Percentiles rank a stretch among this genome's conserved stretches.
phyloP scores from a whole-genome alignment of 2,888 invertebrate genomes.

The Empis stercorea region DNA sequence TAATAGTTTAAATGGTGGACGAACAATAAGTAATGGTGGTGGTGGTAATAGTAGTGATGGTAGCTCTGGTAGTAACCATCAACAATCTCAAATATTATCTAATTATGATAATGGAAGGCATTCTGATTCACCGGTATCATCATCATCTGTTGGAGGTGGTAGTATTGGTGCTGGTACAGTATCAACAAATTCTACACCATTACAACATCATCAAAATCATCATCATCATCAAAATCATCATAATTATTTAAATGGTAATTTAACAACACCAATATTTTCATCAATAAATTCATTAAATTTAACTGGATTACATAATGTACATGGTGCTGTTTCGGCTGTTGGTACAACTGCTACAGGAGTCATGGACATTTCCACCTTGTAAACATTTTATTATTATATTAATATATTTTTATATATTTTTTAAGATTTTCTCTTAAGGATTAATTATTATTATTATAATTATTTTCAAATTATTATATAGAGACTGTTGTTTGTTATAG shows the following conservation, averaged over 20 bases:
- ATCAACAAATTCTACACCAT: slow-evolving; percentile 1
- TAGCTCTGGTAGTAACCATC: slow-evolving; percentile 10
- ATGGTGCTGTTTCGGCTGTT: slow-evolving; percentile 9
- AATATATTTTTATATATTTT: no score
- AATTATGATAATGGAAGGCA: neutral
- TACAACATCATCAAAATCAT: slow-evolving; percentile 11
- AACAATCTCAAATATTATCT: neutral
- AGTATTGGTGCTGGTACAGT: neutral
- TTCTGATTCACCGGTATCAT: slow-evolving; percentile 11
- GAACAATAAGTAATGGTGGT: neutral
- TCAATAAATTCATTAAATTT: neutral
- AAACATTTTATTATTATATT: slow-evolving; percentile 15
- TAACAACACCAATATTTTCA: slow-evolving; percentile 9
- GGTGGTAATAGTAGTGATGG: slow-evolving; percentile 11
- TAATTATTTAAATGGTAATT: slow-evolving; percentile 12
- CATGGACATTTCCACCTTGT: slow-evolving; percentile 36
- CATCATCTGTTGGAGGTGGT: neutral
- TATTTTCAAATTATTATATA: neutral
- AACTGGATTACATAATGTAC: slow-evolving; percentile 8
- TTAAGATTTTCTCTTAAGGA: neutral
- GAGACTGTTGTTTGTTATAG: neutral
- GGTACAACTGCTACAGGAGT: slow-evolving; percentile 26
- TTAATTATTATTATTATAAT: no score
- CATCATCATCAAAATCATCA: slow-evolving; percentile 12
- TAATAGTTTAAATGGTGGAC: neutral